Evolutionary conservation across 2,888 invertebrate species (phyloP).

Genomic region (Bhutanitis thaidina): DNA sequence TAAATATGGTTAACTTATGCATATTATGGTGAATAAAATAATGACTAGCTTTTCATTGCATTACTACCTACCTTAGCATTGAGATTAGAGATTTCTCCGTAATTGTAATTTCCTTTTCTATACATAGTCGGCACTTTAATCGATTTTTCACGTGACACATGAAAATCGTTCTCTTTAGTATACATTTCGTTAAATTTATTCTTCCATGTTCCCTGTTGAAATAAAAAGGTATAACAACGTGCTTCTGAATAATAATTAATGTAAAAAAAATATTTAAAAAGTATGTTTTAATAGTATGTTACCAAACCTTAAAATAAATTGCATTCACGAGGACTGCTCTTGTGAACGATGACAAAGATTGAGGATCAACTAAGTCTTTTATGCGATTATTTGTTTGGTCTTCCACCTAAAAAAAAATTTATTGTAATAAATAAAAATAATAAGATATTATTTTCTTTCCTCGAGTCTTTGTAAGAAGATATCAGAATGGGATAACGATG

Average conservation of each 20-base stretch:
- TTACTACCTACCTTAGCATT: conserved; percentile 40
- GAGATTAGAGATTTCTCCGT: conserved; percentile 48
- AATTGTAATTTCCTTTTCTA: conserved; percentile 61
- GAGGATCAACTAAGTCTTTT: conserved; percentile 79
- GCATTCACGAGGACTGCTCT: conserved; percentile 88
- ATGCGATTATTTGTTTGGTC: conserved; percentile 61
- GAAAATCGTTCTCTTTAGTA: conserved; percentile 83
- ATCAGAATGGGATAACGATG: too few species aligned
- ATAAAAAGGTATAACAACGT: background rate
- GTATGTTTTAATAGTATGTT: background rate
- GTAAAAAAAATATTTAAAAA: too few species aligned
- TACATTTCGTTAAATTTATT: conserved; percentile 76
- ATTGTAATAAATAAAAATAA: too few species aligned
- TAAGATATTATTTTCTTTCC: too few species aligned
- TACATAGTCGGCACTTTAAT: conserved; percentile 86
- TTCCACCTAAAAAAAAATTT: conserved; percentile 48
- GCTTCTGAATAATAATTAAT: too few species aligned
- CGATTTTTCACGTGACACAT: conserved; percentile 69
- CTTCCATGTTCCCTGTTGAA: conserved; percentile 81
- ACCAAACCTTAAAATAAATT: conserved; percentile 89
- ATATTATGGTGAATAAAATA: too few species aligned
- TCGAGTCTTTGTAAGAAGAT: too few species aligned
- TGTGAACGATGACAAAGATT: conserved; percentile 71
- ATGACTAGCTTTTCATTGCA: too few species aligned
- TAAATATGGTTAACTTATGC: too few species aligned